A percentile compares a stretch with the other conserved stretches of the same genome.
Evolutionary conservation across 1,140 invertebrate genomes (phyloP).

Genomic region (Cydia amplana): DNA sequence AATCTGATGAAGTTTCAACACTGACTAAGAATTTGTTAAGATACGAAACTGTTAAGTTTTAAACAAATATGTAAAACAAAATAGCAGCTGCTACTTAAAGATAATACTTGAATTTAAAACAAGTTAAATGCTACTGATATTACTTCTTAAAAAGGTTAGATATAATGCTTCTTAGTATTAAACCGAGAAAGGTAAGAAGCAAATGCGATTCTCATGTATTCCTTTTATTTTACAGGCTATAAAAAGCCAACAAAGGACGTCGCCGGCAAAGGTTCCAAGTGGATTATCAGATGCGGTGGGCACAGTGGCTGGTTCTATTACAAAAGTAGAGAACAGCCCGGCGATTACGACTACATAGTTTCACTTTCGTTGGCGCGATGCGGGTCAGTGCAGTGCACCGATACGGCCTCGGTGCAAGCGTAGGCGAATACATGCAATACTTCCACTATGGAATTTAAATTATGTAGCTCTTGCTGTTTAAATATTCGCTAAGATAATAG

Average conservation of each 20-base stretch:
- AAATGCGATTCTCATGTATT: slow-evolving; percentile 21
- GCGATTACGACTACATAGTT: slow-evolving; percentile 53
- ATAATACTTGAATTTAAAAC: background rate
- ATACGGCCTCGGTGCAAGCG: slow-evolving; percentile 39
- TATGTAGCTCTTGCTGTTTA: background rate
- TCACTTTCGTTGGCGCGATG: slow-evolving; percentile 63
- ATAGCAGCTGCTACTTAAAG: background rate
- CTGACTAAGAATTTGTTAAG: background rate
- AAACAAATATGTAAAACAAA: no score
- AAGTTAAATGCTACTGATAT: background rate
- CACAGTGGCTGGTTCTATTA: slow-evolving; percentile 37
- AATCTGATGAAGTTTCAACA: background rate
- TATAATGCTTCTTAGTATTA: background rate
- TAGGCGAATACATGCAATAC: slow-evolving; percentile 28
- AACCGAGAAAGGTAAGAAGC: slow-evolving; percentile 3
- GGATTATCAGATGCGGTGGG: slow-evolving; percentile 40
- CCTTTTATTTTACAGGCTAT: slow-evolving; percentile 22
- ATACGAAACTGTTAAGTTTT: background rate
- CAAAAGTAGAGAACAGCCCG: slow-evolving; percentile 45
- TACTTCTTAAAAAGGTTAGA: background rate
- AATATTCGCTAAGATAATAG: slow-evolving; percentile 24
- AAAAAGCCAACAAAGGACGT: slow-evolving; percentile 11
- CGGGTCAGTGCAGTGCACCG: slow-evolving; percentile 56
- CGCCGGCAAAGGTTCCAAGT: slow-evolving; percentile 35
- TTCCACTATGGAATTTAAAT: slow-evolving; percentile 27